A percentile compares a stretch with the other conserved stretches of the same genome.
These are phyloP conservation scores for Beroe ovata DNA, from an alignment of 37 sponge, comb jelly and placozoan species.

Conservation along the genomic window DNA sequence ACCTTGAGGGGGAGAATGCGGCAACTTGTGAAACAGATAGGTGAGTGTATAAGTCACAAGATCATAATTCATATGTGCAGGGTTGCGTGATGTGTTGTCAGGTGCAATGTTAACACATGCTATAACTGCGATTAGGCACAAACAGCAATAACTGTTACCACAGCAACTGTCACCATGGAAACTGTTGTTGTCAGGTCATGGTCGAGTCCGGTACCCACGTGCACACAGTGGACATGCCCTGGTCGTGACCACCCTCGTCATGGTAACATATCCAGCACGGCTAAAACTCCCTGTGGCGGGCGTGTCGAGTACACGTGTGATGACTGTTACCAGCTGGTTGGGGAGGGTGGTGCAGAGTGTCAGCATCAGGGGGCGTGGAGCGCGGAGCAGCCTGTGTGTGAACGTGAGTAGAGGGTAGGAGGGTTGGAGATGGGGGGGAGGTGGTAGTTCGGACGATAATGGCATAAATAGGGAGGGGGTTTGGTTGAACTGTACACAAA, in stretches of 20 bases:
- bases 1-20: constrained; percentile 4
- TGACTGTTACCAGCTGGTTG: constrained; percentile 6
- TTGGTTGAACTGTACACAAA: too few relatives aligned
- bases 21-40: neutral
- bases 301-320: neutral
- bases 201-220: constrained; percentile 55
- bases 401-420: neutral
- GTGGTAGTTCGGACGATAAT: too few relatives aligned
- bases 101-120: too few relatives aligned
- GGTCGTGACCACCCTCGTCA: neutral
- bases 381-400: neutral
- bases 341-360: neutral
- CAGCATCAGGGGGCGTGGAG: neutral
- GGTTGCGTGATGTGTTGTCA: too few relatives aligned
- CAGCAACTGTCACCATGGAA: too few relatives aligned
- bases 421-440: too few relatives aligned
- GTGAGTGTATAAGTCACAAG: too few relatives aligned
- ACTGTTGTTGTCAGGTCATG: constrained; percentile 53
- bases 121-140: too few relatives aligned
- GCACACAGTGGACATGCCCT: neutral
- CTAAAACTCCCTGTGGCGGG: neutral
- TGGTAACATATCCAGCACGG: neutral
- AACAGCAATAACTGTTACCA: too few relatives aligned
- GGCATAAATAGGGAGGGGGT: too few relatives aligned
- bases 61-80: too few relatives aligned